A percentile compares a stretch with the other conserved stretches of the same genome.
Evolutionary conservation across 2,113 vertebrate genomes (phyloP).

Genomic region (Panthera uncia): DNA sequence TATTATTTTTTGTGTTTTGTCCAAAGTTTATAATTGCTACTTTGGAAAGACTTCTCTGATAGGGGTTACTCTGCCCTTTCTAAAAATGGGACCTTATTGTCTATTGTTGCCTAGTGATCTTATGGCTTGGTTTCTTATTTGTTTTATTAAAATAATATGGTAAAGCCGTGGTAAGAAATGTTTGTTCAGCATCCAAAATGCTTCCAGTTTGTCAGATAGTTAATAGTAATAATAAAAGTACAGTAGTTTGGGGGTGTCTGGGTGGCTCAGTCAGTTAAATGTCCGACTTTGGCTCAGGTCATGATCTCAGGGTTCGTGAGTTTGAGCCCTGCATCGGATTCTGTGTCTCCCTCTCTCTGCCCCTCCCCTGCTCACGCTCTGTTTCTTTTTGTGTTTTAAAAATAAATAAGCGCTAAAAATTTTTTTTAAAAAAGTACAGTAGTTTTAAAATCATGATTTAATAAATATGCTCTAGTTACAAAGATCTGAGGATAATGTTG

Average conservation of each 20-base stretch:
- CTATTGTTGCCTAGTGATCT: neutral
- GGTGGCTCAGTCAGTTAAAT: no score
- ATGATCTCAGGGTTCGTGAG: no score
- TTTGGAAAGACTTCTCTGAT: neutral
- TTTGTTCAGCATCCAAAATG: neutral
- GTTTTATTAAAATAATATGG: slow-evolving; percentile 22
- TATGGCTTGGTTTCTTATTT: slow-evolving; percentile 33
- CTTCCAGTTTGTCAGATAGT: neutral
- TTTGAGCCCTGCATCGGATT: no score
- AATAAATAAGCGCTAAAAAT: no score
- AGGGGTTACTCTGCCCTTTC: neutral
- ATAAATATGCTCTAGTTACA: slow-evolving; percentile 6
- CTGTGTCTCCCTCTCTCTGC: no score
- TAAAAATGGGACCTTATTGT: slow-evolving; percentile 1
- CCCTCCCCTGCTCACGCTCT: no score
- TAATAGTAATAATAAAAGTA: slow-evolving; percentile 20
- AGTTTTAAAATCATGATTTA: neutral
- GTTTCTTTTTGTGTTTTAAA: no score
- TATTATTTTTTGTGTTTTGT: neutral
- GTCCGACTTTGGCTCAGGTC: no score
- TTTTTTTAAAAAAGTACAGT: neutral
- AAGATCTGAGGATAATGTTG: neutral
- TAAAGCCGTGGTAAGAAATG: neutral
- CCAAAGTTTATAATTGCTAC: neutral
- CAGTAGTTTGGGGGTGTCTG: neutral